Evolutionary conservation across 1,140 invertebrate species (phyloP).

Genomic region (Dermatophagoides farinae): DNA sequence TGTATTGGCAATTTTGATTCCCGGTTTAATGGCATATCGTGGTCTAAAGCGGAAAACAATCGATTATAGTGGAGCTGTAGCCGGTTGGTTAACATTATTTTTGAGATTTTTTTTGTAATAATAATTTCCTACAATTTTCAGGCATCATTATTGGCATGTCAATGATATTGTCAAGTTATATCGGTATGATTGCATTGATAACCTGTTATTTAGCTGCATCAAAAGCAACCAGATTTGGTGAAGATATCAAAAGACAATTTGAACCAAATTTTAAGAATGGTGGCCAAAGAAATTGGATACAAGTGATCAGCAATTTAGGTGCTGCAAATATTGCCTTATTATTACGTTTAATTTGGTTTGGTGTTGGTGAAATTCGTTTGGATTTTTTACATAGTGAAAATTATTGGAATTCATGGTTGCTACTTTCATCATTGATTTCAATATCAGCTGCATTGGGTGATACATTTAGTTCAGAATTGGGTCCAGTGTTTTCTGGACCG

Average conservation of each 20-base stretch:
- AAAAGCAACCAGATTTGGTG: slow-evolving; percentile 54
- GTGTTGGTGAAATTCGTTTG: slow-evolving; percentile 50
- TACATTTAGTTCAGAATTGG: slow-evolving; percentile 76
- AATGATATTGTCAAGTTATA: slow-evolving; percentile 52
- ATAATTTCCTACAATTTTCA: slow-evolving; percentile 22
- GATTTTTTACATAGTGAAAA: slow-evolving; percentile 54
- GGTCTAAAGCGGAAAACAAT: background rate
- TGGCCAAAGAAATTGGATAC: slow-evolving; percentile 70
- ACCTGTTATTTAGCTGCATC: slow-evolving; percentile 61
- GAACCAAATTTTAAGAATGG: slow-evolving; percentile 62
- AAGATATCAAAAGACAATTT: slow-evolving; percentile 43
- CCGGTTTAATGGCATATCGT: background rate
- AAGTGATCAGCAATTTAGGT: slow-evolving; percentile 71
- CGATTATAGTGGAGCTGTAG: background rate
- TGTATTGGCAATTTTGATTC: background rate
- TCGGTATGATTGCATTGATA: slow-evolving; percentile 47
- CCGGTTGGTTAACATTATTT: slow-evolving; percentile 1
- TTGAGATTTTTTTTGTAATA: background rate
- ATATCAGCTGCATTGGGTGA: slow-evolving; percentile 68
- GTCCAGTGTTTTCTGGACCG: slow-evolving; percentile 42
- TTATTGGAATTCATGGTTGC: slow-evolving; percentile 45
- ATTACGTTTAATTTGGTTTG: slow-evolving; percentile 57
- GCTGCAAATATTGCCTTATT: slow-evolving; percentile 55
- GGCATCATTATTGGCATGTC: slow-evolving; percentile 53
- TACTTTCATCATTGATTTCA: slow-evolving; percentile 47